Evolutionary conservation across 2,113 vertebrate genomes (phyloP).

Genomic region (Hippocampus abdominalis): DNA sequence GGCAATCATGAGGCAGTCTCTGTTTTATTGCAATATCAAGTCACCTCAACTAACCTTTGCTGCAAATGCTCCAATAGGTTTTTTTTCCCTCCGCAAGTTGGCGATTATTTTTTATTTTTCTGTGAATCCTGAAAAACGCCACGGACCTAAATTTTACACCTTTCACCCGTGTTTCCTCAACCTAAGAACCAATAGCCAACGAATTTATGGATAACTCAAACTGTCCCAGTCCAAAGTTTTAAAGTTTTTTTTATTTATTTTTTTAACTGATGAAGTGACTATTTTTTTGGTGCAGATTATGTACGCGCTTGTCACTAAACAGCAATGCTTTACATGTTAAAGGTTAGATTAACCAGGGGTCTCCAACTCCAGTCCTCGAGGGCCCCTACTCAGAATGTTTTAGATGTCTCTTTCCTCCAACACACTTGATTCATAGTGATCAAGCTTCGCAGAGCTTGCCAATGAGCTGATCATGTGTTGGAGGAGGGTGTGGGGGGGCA

Average conservation of each 20-base stretch:
- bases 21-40: slow-evolving; percentile 70
- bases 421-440: no score
- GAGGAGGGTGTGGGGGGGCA: no score
- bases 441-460: no score
- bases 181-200: slow-evolving; percentile 35
- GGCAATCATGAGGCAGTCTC: slow-evolving; percentile 50
- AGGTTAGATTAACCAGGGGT: not conserved
- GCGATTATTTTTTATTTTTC: slow-evolving; percentile 9
- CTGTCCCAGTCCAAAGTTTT: not conserved
- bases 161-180: not conserved
- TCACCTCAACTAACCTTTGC: slow-evolving; percentile 47
- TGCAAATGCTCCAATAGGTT: slow-evolving; percentile 53
- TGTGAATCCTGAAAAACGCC: slow-evolving; percentile 39
- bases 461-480: no score
- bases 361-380: no score
- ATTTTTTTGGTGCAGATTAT: not conserved
- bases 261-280: not conserved
- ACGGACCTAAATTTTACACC: slow-evolving; percentile 31
- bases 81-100: slow-evolving; percentile 36
- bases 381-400: no score
- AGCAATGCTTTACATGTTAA: not conserved
- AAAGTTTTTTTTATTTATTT: not conserved
- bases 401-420: no score
- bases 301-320: not conserved
- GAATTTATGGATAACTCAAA: not conserved